phyloP scores from a whole-genome alignment of 2,797 vertebrate species.

The Chromobotia macracanthus region DNA sequence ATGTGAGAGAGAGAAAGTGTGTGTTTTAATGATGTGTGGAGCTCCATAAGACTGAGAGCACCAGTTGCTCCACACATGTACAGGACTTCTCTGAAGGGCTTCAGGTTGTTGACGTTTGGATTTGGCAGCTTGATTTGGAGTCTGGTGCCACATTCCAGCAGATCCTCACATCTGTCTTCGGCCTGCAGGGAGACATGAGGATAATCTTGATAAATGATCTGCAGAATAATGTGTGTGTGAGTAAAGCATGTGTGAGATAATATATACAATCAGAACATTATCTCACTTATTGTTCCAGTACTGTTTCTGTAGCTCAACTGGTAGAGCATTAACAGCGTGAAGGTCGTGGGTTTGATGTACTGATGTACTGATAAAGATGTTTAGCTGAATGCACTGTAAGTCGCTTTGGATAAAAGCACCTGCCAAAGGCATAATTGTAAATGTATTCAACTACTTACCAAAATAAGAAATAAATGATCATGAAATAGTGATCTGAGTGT shows the following conservation, averaged over 20 bases:
- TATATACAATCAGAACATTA: not conserved
- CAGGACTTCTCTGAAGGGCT: constrained; percentile 39
- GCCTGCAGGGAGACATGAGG: not conserved
- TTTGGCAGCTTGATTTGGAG: constrained; percentile 53
- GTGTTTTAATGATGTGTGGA: not conserved
- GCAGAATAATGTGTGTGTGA: not conserved
- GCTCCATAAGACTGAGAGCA: constrained; percentile 37
- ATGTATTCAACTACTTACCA: too few relatives aligned
- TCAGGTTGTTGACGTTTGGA: constrained; percentile 56
- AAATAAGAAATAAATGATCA: not conserved
- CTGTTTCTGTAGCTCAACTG: too few relatives aligned
- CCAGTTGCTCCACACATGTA: constrained; percentile 60
- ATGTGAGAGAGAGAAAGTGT: too few relatives aligned
- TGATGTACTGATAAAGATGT: too few relatives aligned
- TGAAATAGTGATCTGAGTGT: not conserved
- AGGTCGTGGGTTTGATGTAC: too few relatives aligned
- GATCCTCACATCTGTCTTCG: constrained; percentile 60
- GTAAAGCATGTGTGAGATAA: not conserved
- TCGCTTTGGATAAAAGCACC: too few relatives aligned
- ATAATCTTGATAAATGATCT: not conserved
- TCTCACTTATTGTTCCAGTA: not conserved
- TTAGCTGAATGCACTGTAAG: too few relatives aligned
- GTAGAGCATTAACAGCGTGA: too few relatives aligned
- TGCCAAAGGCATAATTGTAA: too few relatives aligned
- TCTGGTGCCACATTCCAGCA: constrained; percentile 63